These are phyloP conservation scores for Tanypteryx hageni DNA, from an alignment of 2,888 invertebrate species.

Conservation along the genomic window DNA sequence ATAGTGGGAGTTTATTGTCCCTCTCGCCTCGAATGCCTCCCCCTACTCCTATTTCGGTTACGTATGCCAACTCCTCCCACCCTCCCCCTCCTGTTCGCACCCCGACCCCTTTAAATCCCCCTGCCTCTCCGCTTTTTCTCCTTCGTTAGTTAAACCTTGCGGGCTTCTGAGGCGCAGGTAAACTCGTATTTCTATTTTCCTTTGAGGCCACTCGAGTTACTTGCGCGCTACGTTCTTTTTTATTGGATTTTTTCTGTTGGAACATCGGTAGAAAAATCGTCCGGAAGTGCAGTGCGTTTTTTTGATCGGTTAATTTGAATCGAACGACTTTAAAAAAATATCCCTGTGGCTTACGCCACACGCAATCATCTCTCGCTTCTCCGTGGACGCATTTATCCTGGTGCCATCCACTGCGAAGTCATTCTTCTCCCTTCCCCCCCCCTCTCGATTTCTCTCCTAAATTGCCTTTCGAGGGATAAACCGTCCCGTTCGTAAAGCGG, in stretches of 20 bases:
- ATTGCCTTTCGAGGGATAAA: conserved; percentile 6
- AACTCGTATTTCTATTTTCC: background rate
- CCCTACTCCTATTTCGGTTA: background rate
- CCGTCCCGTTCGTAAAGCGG: conserved; percentile 19
- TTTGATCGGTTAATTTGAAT: no score
- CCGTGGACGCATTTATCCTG: no score
- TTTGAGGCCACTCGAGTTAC: background rate
- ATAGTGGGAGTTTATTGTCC: background rate
- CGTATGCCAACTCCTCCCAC: background rate
- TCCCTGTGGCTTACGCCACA: no score
- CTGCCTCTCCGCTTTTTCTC: background rate
- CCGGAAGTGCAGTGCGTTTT: no score
- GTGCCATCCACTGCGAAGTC: no score
- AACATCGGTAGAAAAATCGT: no score
- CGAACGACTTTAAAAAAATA: no score
- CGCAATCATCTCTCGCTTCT: no score
- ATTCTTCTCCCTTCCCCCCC: background rate
- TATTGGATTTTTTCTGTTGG: no score
- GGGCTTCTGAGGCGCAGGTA: background rate
- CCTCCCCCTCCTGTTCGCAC: background rate
- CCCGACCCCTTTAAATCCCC: background rate
- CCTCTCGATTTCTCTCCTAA: background rate
- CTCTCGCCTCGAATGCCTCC: background rate
- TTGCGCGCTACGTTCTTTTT: background rate
- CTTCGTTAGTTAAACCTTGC: background rate